Percentiles rank a stretch among this genome's conserved stretches.
Conservation (phyloP, 2,888 invertebrate genomes). For the Tetragnatha montana region DNA sequence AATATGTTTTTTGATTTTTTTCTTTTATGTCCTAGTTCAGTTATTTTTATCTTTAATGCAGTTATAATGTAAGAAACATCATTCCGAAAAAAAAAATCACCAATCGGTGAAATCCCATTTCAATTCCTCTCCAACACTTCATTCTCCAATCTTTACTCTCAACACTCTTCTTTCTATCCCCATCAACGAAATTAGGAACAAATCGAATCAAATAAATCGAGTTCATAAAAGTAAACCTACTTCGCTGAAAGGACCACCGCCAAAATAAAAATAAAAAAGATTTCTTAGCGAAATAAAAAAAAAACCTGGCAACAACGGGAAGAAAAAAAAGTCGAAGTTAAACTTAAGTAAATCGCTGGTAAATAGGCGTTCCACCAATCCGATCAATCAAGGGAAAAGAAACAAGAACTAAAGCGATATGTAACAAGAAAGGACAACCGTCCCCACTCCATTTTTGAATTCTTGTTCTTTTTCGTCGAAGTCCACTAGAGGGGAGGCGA, state of each 20-base stretch:
- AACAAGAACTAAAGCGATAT: conserved; percentile 48
- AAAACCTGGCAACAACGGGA: not conserved
- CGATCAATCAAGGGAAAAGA: conserved; percentile 49
- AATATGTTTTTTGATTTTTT: no score
- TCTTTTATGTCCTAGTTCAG: no score
- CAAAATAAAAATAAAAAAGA: not conserved
- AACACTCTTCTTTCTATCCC: no score
- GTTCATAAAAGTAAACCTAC: not conserved
- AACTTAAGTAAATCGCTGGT: conserved; percentile 69
- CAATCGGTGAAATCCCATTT: no score
- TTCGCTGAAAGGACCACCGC: not conserved
- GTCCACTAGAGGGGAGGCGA: not conserved
- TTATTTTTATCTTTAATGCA: no score
- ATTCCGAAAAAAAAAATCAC: no score
- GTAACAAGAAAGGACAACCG: conserved; percentile 63
- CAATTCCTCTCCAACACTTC: no score
- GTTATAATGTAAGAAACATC: no score
- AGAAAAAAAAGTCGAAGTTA: conserved; percentile 31
- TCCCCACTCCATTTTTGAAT: conserved; percentile 5
- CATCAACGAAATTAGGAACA: not conserved
- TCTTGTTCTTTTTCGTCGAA: not conserved
- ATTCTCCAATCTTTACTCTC: no score
- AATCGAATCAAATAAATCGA: not conserved
- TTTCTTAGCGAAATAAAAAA: not conserved
- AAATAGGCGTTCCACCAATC: conserved; percentile 68